Evolutionary conservation across 2,888 invertebrate species (phyloP).

Genomic region (Leptinotarsa tumamoca): DNA sequence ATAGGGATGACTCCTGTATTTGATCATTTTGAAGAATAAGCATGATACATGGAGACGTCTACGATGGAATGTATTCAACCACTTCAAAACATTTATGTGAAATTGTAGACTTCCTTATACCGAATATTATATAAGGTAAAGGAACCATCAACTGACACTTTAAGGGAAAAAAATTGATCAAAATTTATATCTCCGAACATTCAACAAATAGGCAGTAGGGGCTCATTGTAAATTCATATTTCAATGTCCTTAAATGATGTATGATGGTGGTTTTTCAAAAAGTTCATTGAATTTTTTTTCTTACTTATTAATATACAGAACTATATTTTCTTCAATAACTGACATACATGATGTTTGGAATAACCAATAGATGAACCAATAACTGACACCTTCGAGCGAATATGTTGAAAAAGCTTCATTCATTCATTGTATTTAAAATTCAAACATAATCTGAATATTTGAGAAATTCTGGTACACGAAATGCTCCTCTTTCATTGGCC

Average conservation of each 20-base stretch:
- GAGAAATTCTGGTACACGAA: too few relatives aligned
- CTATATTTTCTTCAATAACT: too few relatives aligned
- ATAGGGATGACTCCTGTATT: too few relatives aligned
- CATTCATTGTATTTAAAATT: background rate
- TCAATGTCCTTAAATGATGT: constrained; percentile 7
- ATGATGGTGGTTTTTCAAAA: constrained; percentile 14
- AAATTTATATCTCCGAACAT: constrained; percentile 10
- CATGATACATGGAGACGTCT: too few relatives aligned
- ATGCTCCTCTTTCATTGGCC: too few relatives aligned
- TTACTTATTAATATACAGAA: background rate
- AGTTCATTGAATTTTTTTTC: constrained; percentile 5
- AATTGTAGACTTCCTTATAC: too few relatives aligned
- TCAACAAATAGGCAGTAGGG: constrained; percentile 7
- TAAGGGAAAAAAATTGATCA: background rate
- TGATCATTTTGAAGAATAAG: too few relatives aligned
- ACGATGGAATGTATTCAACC: too few relatives aligned
- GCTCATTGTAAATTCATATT: constrained; percentile 17
- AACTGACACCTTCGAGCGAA: constrained; percentile 2
- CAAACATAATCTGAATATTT: too few relatives aligned
- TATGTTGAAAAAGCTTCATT: constrained; percentile 14
- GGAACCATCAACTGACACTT: constrained; percentile 11
- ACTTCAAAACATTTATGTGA: too few relatives aligned
- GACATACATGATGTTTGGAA: background rate
- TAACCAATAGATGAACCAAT: constrained; percentile 17
- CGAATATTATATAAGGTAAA: background rate